phyloP scores from a whole-genome alignment of 2,113 vertebrate species.

The Odocoileus hemionus region DNA sequence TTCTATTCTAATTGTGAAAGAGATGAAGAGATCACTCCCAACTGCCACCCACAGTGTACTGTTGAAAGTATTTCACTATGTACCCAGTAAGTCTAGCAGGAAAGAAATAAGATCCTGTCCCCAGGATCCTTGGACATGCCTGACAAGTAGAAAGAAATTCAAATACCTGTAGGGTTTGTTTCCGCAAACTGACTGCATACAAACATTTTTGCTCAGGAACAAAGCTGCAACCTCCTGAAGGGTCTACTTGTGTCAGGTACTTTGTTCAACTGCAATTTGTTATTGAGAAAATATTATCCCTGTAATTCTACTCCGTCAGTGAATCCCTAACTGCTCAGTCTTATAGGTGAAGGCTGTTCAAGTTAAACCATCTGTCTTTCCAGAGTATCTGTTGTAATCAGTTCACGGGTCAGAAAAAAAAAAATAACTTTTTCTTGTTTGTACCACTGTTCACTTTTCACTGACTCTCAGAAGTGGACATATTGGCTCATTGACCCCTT shows the following conservation, averaged over 20 bases:
- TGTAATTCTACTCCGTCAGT: neutral
- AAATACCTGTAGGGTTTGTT: neutral
- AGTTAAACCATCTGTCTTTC: slow-evolving; percentile 1
- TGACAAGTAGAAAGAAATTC: slow-evolving; percentile 1
- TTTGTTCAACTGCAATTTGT: slow-evolving; percentile 7
- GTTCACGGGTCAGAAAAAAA: slow-evolving; percentile 18
- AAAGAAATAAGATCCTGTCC: slow-evolving; percentile 19
- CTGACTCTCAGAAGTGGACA: slow-evolving; percentile 4
- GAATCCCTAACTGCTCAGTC: neutral
- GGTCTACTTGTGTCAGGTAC: neutral
- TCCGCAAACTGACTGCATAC: neutral
- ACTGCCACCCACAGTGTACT: neutral
- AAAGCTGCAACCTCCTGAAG: neutral
- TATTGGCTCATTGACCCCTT: neutral
- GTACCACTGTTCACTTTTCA: slow-evolving; percentile 10
- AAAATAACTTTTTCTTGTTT: slow-evolving; percentile 5
- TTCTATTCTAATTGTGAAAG: slow-evolving; percentile 7
- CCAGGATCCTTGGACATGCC: neutral
- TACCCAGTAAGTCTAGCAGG: neutral
- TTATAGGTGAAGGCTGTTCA: neutral
- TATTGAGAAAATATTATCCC: slow-evolving; percentile 45
- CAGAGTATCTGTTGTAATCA: slow-evolving; percentile 1
- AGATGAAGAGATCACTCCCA: neutral
- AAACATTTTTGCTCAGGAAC: slow-evolving; percentile 49
- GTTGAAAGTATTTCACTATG: slow-evolving; percentile 1